Evolutionary conservation across 2,113 vertebrate species (phyloP).

Genomic region (Rostratula benghalensis): DNA sequence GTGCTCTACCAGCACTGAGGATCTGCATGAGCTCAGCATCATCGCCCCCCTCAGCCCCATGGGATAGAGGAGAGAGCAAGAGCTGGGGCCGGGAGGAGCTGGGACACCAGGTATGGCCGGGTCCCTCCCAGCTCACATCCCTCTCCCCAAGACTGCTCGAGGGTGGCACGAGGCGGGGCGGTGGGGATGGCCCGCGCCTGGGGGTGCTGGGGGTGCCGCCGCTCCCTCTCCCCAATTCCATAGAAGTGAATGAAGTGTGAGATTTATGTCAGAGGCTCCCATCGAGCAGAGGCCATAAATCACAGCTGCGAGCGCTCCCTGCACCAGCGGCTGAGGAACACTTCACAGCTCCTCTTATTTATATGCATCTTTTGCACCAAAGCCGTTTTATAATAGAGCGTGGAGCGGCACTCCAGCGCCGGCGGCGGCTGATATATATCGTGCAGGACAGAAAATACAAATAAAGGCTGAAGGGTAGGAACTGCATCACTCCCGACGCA

Average conservation of each 20-base stretch:
- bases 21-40: not conserved
- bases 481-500: not conserved
- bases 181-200: fast-evolving
- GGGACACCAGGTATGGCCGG: fast-evolving
- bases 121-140: fast-evolving
- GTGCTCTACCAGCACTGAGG: not conserved
- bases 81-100: not conserved
- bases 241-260: fast-evolving
- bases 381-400: not conserved
- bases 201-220: not conserved
- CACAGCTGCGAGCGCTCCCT: not conserved
- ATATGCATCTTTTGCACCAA: not conserved
- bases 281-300: not conserved
- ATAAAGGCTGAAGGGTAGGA: conserved; percentile 4
- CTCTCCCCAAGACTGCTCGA: not conserved
- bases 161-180: fast-evolving
- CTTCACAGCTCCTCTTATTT: conserved; percentile 11
- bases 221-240: not conserved
- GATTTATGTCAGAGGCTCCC: not conserved
- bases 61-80: not conserved
- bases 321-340: not conserved
- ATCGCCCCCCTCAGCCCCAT: fast-evolving
- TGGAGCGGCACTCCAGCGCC: not conserved
- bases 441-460: not conserved
- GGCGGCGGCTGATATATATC: not conserved